Evolutionary conservation across 2,888 invertebrate genomes (phyloP).

Genomic region (Lepidonotus clava): DNA sequence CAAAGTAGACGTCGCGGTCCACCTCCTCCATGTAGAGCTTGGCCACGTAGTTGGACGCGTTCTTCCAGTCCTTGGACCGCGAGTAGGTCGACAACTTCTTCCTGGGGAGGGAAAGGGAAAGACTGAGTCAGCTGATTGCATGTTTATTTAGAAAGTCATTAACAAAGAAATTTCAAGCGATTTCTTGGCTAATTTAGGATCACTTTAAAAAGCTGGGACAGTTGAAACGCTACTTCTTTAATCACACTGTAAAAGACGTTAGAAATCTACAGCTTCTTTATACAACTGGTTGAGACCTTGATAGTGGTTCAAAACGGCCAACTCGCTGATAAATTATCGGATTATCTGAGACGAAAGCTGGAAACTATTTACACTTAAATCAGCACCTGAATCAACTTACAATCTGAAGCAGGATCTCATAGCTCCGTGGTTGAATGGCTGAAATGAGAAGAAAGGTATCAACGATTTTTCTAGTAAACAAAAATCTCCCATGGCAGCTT

Average conservation of each 20-base stretch:
- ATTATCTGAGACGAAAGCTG: too few relatives aligned
- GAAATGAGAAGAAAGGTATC: constrained; percentile 66
- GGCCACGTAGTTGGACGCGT: constrained; percentile 83
- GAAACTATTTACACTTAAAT: too few relatives aligned
- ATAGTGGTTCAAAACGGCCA: too few relatives aligned
- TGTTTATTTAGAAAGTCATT: too few relatives aligned
- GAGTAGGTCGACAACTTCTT: constrained; percentile 81
- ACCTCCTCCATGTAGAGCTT: constrained; percentile 82
- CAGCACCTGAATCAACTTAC: too few relatives aligned
- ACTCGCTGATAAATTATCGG: too few relatives aligned
- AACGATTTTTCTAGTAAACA: background rate
- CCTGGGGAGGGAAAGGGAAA: too few relatives aligned
- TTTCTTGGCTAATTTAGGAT: too few relatives aligned
- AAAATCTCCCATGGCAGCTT: background rate
- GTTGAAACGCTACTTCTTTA: background rate
- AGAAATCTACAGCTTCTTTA: too few relatives aligned
- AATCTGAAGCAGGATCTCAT: constrained; percentile 83
- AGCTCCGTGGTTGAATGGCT: constrained; percentile 83
- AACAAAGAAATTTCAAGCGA: too few relatives aligned
- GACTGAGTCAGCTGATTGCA: constrained; percentile 13
- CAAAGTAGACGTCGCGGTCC: constrained; percentile 82
- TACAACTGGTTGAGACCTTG: too few relatives aligned
- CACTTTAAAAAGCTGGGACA: too few relatives aligned
- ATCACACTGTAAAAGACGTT: background rate
- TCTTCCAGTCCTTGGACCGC: constrained; percentile 81